These are phyloP conservation scores for Platyrinchus mystaceus DNA, from an alignment of 2,797 vertebrate genomes.

Conservation along the genomic window DNA sequence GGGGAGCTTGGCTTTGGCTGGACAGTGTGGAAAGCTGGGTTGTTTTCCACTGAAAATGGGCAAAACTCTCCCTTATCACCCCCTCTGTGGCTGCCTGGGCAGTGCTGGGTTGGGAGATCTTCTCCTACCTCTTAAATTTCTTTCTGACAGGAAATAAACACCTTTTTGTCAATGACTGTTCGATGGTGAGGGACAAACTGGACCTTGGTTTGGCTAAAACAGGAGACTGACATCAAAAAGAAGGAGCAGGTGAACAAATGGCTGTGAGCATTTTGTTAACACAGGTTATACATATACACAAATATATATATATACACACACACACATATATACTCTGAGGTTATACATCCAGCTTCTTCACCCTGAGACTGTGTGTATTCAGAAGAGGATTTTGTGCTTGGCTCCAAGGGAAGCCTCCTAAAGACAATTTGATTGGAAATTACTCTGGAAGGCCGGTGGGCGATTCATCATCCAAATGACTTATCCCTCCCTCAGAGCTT, in stretches of 20 bases:
- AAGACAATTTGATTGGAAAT: slow-evolving; percentile 29
- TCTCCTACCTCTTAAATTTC: not conserved
- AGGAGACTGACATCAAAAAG: not conserved
- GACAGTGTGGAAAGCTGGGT: not conserved
- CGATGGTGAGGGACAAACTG: not conserved
- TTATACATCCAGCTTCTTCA: not conserved
- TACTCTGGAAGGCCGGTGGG: not conserved
- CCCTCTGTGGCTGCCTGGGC: not conserved
- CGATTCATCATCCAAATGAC: slow-evolving; percentile 22
- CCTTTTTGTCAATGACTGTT: not conserved
- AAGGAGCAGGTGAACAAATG: not conserved
- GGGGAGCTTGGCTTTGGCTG: not conserved
- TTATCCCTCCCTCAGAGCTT: slow-evolving; percentile 48
- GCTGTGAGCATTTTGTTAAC: not conserved
- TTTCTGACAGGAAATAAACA: not conserved
- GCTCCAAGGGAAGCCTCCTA: not conserved
- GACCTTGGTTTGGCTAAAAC: not conserved
- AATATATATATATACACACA: fast-evolving
- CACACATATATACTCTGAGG: not conserved
- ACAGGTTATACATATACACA: no score
- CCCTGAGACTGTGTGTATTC: not conserved
- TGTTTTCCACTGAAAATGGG: not conserved
- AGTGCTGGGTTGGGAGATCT: not conserved
- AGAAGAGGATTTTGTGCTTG: not conserved
- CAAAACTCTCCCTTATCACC: not conserved